Conservation (phyloP, 2,113 vertebrate species). For the Nycticorax nycticorax region DNA sequence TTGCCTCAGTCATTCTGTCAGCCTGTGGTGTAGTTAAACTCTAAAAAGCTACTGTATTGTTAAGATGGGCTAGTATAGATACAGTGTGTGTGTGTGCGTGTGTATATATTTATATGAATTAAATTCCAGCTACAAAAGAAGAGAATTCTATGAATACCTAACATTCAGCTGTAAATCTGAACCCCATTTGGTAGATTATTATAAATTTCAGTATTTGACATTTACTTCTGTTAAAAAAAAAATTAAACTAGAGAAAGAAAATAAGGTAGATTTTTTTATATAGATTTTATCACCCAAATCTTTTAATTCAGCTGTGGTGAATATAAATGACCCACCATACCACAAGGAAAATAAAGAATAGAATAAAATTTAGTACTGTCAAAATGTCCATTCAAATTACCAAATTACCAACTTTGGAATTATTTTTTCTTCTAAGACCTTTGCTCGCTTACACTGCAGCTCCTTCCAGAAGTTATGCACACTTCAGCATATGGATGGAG, state of each 20-base stretch:
- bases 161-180: neutral
- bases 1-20: neutral
- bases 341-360: neutral
- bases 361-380: neutral
- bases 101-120: neutral
- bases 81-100: fast-evolving
- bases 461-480: neutral
- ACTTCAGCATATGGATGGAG: neutral
- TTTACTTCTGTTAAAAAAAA: neutral
- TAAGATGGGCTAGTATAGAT: neutral
- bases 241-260: neutral
- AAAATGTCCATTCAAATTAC: neutral
- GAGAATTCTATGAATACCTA: neutral
- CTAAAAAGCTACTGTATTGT: neutral
- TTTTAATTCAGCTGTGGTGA: neutral
- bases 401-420: neutral
- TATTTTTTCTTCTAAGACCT: neutral
- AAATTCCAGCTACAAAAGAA: neutral
- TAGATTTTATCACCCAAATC: neutral
- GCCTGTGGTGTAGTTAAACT: neutral
- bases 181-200: neutral
- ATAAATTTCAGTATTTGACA: neutral
- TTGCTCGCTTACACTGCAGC: neutral
- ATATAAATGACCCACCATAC: neutral
- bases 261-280: neutral